Evolutionary conservation across 2,888 invertebrate species (phyloP), one percentile per base, ranked within the genome.

Genomic region (Lysandra coridon): DNA sequence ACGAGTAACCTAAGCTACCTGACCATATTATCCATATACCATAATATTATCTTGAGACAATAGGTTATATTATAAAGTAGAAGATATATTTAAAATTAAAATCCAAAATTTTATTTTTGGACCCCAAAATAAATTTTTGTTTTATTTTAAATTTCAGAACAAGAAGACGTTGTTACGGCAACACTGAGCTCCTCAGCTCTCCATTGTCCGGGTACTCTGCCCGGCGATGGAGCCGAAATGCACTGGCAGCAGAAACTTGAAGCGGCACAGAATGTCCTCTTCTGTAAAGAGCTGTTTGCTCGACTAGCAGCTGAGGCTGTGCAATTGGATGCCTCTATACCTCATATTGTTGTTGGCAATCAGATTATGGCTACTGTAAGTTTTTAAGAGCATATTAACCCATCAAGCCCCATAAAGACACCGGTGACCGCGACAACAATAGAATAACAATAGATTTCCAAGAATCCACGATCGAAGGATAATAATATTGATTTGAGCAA

Each of bases 221-320:
- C 92, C 0, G 96, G 96, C 0, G 95, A 93, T 5, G 94, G 94
- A 0, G 96, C 96, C 0, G 97, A 98, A 83, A 95, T 97, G 83
- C 97, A 98, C 86, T 99, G 99, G 99, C 98, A 99, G 85, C 98
- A 98, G 87, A 98, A 98, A 85, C 93, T 99, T n/a, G 99, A 99
- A 88, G 98, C 98, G 0, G 99, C 99, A 0, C 99, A 99, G 88
- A 99, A 99, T 90, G 99, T 99, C 44, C 95, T 99, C 33, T 99
- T 99, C 92, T 99, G 99, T 88, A 99, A 99, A 91, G 99, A 99
- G 90, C 92, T 99, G 57, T 99, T 99, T 88, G 98, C 98, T 82
- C 97, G 99, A 85, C 92, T 99, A 79, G 99, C 99, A 0, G 97
- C 98, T 79, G 99, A 99, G 90, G 99, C 99, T 0, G 98, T 99